Conservation (phyloP, 2,113 vertebrate genomes). For the Chloebia gouldiae region DNA sequence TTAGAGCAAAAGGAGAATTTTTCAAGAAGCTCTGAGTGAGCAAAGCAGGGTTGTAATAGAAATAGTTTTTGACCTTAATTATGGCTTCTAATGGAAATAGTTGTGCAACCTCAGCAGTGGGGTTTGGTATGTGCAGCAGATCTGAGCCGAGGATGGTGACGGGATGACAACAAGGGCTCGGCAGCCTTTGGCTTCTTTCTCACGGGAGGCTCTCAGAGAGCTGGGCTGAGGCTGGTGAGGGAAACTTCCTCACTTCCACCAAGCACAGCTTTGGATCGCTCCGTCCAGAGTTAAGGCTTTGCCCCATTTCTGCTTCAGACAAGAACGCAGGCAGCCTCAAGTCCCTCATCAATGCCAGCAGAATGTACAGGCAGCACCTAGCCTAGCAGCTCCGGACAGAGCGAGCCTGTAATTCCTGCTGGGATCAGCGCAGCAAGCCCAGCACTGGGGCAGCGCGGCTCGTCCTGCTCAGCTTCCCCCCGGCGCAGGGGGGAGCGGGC, state of each 20-base stretch:
- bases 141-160: neutral
- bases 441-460: neutral
- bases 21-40: slow-evolving; percentile 21
- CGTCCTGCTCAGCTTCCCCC: neutral
- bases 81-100: slow-evolving; percentile 47
- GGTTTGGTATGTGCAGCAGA: neutral
- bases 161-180: neutral
- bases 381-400: fast-evolving
- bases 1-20: slow-evolving; percentile 22
- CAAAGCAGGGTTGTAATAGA: slow-evolving; percentile 22
- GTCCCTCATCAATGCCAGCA: neutral
- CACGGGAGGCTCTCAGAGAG: neutral
- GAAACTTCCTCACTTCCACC: neutral
- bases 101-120: slow-evolving; percentile 38
- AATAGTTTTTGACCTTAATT: slow-evolving; percentile 67
- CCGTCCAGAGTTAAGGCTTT: neutral
- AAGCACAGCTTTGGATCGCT: fast-evolving
- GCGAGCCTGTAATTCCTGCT: neutral
- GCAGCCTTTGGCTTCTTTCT: neutral
- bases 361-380: neutral
- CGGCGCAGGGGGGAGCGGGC: neutral
- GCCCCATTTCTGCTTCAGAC: neutral
- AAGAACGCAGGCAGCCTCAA: neutral
- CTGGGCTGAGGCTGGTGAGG: neutral
- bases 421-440: neutral